Percentiles rank a stretch among this genome's conserved stretches.
These are phyloP conservation scores for Entomobrya proxima DNA, from an alignment of 2,888 invertebrate species.

Conservation along the genomic window DNA sequence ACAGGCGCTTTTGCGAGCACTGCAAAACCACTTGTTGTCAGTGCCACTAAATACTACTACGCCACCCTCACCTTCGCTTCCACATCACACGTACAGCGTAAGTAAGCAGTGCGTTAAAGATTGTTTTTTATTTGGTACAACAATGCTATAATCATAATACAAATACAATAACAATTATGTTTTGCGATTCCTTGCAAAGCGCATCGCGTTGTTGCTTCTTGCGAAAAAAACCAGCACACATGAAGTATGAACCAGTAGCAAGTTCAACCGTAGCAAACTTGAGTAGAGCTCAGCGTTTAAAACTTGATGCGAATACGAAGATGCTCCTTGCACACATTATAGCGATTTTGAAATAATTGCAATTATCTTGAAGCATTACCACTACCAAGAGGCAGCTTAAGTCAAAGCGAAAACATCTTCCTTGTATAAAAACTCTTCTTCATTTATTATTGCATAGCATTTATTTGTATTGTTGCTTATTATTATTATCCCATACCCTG, in stretches of 20 bases:
- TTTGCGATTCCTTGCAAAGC: background rate
- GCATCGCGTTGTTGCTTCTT: background rate
- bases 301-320: too few species aligned
- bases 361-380: background rate
- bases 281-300: background rate
- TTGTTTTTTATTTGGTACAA: background rate
- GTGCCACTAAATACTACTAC: background rate
- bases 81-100: background rate
- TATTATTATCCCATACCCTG: background rate
- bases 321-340: constrained; percentile 15
- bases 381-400: background rate
- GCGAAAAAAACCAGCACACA: background rate
- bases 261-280: background rate
- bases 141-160: background rate
- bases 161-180: background rate
- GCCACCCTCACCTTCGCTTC: constrained; percentile 30
- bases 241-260: constrained; percentile 23
- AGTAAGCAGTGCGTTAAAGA: background rate
- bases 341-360: constrained; percentile 8
- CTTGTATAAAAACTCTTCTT: constrained; percentile 1
- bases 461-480: constrained; percentile 11
- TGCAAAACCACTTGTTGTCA: background rate
- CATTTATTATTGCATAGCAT: constrained; percentile 7
- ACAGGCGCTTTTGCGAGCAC: background rate
- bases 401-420: background rate